phyloP scores from a whole-genome alignment of 2,113 vertebrate genomes.

The Hemicordylus capensis region DNA sequence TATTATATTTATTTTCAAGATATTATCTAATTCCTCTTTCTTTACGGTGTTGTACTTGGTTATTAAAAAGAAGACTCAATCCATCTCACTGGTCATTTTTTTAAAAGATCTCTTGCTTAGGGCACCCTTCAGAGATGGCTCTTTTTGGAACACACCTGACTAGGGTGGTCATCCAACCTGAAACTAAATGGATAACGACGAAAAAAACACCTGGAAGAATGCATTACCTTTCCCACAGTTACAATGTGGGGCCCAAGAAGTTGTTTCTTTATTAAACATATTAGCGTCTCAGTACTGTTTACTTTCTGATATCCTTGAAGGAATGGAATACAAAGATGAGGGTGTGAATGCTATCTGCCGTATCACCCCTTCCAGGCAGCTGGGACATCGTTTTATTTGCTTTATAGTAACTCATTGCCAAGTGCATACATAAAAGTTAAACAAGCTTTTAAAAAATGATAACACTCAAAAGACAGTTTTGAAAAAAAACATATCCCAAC shows the following conservation, averaged over 20 bases:
- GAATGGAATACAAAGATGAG: slow-evolving; percentile 67
- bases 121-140: neutral
- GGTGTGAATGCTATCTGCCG: slow-evolving; percentile 72
- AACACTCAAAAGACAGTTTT: slow-evolving; percentile 72
- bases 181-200: neutral
- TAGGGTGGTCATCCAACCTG: neutral
- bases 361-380: slow-evolving; percentile 64
- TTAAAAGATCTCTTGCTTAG: neutral
- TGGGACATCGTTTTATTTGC: slow-evolving; percentile 73
- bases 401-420: slow-evolving; percentile 75
- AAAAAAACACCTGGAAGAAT: slow-evolving; percentile 16
- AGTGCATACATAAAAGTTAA: slow-evolving; percentile 77
- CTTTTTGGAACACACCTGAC: neutral
- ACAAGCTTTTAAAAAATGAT: slow-evolving; percentile 68
- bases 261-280: slow-evolving; percentile 72
- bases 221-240: slow-evolving; percentile 52
- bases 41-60: neutral
- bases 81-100: neutral
- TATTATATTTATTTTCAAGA: neutral
- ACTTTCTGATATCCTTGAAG: slow-evolving; percentile 67
- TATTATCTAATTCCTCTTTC: neutral
- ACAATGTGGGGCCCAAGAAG: slow-evolving; percentile 56
- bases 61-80: neutral
- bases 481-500: slow-evolving; percentile 44
- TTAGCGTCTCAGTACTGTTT: slow-evolving; percentile 69